These are phyloP conservation scores for Agriopis marginaria DNA, from an alignment of 2,888 invertebrate species.

Conservation along the genomic window DNA sequence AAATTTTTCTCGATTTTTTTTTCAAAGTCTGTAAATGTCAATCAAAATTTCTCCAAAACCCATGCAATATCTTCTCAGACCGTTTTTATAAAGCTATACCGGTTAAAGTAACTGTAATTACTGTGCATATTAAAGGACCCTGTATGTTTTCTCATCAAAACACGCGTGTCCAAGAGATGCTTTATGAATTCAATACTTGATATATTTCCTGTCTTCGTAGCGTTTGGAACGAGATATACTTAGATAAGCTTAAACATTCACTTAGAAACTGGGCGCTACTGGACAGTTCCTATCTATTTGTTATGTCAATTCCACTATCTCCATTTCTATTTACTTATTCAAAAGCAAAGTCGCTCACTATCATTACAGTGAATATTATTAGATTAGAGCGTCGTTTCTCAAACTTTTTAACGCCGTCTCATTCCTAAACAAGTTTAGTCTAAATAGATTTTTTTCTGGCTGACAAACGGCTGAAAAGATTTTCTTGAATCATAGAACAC, in stretches of 20 bases:
- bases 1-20: too few relatives aligned
- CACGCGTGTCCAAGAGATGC: too few relatives aligned
- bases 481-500: too few relatives aligned
- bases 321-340: conserved; percentile 15
- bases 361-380: conserved; percentile 12
- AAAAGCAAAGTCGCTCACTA: conserved; percentile 10
- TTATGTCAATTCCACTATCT: conserved; percentile 7
- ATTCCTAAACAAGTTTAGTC: not conserved
- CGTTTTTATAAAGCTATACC: too few relatives aligned
- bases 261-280: conserved; percentile 8
- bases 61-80: too few relatives aligned
- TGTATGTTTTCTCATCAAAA: too few relatives aligned
- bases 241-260: conserved; percentile 12
- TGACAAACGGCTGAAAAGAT: too few relatives aligned
- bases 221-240: not conserved
- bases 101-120: too few relatives aligned
- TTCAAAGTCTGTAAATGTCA: too few relatives aligned
- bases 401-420: not conserved
- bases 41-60: too few relatives aligned
- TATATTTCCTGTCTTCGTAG: not conserved
- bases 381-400: conserved; percentile 3
- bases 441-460: too few relatives aligned
- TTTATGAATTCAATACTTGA: not conserved
- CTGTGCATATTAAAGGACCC: too few relatives aligned
- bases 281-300: not conserved